Evolutionary conservation across 2,113 vertebrate species (phyloP).

Genomic region (Trichomycterus rosablanca): DNA sequence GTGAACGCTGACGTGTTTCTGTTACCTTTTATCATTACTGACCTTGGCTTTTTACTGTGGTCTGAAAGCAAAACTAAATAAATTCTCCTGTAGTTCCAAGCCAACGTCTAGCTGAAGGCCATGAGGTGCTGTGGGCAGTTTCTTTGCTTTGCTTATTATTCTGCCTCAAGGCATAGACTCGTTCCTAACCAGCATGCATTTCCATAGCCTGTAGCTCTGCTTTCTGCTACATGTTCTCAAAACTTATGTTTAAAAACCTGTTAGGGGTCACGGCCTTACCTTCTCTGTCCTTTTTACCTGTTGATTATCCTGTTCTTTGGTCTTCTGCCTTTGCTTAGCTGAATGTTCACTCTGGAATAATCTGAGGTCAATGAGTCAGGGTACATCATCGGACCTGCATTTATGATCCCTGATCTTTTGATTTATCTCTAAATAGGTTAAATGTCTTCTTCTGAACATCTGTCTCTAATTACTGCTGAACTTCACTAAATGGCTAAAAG

Average conservation of each 20-base stretch:
- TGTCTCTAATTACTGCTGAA: too few species aligned
- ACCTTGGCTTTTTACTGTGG: too few species aligned
- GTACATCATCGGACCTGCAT: conserved; percentile 42
- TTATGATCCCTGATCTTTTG: too few species aligned
- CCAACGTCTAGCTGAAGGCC: conserved; percentile 4
- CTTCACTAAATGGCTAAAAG: too few species aligned
- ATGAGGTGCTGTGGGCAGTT: background rate
- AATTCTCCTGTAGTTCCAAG: conserved; percentile 5
- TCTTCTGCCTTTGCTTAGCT: conserved; percentile 15
- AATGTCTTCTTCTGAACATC: too few species aligned
- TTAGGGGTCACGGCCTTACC: conserved; percentile 31
- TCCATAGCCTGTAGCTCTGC: conserved; percentile 19
- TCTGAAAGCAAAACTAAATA: too few species aligned
- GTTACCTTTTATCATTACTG: too few species aligned
- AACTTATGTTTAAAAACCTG: conserved; percentile 20
- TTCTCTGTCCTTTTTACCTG: conserved; percentile 14
- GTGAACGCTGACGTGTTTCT: too few species aligned
- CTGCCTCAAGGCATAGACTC: conserved; percentile 1
- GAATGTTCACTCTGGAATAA: too few species aligned
- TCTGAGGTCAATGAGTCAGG: too few species aligned
- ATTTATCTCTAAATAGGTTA: too few species aligned
- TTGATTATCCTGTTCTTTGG: conserved; percentile 31
- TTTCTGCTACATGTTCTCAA: conserved; percentile 28
- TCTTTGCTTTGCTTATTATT: conserved; percentile 1
- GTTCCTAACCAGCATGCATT: background rate